Evolutionary conservation across 2,113 vertebrate genomes (phyloP).

Genomic region (Chaenogobius annularis): DNA sequence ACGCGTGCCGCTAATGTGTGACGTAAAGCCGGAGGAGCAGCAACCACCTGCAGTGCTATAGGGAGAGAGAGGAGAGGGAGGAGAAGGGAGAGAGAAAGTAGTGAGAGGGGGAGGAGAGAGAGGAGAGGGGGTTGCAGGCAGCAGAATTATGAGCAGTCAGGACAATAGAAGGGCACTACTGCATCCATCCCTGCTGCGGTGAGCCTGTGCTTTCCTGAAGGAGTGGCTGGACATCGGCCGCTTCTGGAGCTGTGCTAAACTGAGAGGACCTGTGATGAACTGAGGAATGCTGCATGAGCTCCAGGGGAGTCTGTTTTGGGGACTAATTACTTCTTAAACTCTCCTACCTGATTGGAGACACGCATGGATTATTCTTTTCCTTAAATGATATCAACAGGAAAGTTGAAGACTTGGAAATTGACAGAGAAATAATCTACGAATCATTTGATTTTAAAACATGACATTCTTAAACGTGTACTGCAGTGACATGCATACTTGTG

Average conservation of each 20-base stretch:
- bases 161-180: constrained; percentile 63
- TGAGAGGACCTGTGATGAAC: not conserved
- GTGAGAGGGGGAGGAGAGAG: constrained; percentile 14
- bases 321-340: constrained; percentile 23
- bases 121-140: constrained; percentile 52
- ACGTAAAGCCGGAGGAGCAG: constrained; percentile 51
- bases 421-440: not conserved
- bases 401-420: not conserved
- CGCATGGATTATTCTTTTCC: constrained; percentile 18
- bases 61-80: not conserved
- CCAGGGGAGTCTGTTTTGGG: constrained; percentile 26
- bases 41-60: constrained; percentile 65
- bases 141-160: constrained; percentile 49
- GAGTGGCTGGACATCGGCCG: not conserved
- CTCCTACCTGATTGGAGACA: constrained; percentile 21
- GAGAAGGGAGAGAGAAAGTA: not conserved
- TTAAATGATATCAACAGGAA: not conserved
- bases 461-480: not conserved
- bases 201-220: constrained; percentile 15
- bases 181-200: constrained; percentile 39
- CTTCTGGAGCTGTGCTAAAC: constrained; percentile 8
- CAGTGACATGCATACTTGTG: not conserved
- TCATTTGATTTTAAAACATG: not conserved
- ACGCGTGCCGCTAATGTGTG: constrained; percentile 33
- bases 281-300: constrained; percentile 1